Base-by-base conservation (phyloP, 2,888 invertebrate species). In the Lampropteryx suffumata region DNA sequence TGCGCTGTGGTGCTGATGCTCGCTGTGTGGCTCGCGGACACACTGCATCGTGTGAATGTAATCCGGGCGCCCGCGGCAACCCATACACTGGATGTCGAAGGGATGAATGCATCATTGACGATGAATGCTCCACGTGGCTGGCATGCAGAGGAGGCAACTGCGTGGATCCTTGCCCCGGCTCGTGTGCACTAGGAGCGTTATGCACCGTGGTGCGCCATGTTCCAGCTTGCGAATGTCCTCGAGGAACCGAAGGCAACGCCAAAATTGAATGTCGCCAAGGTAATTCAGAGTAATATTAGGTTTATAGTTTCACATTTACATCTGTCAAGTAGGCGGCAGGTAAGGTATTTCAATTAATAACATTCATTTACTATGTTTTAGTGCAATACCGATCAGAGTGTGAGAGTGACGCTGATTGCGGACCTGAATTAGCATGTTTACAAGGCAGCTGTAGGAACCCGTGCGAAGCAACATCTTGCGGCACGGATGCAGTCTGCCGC, bases 401-500 rank as follows among this genome's bases (percentile, higher is more conserved):
- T 77, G 93, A 92, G 66, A 91, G 92, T 67, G 97, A 97, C 68
- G 95, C 94, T 0, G 96, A 97, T 63, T 97, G 97, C 73, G 93
- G 96, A n/a, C 95, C 95, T 60, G 95, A 94, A 72, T 79, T 95
- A 60, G 97, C 97, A 30, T 98, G 97, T 80, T 94, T 97, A 71
- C 93, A 92, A 70, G 94, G 94, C 35, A 88, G 91, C 59, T 97
- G 97, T 72, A 94, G 92, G 68, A 95, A 97, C 75, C 97, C 97
- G 0, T 97, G 97, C 75, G 75, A 85, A 4, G 92, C 94, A 52
- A 94, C 94, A 1, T 96, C 97, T 0, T 97, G 97, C 71, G 96
- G 96, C 10, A 75, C 88, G 28, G 94, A 95, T 72, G 96, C 97
- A 0, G 92, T 94, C 61, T 98, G 98, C 75, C 92, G 94, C 6